Conservation (phyloP, 2,113 vertebrate genomes). For the Colinus virginianus region DNA sequence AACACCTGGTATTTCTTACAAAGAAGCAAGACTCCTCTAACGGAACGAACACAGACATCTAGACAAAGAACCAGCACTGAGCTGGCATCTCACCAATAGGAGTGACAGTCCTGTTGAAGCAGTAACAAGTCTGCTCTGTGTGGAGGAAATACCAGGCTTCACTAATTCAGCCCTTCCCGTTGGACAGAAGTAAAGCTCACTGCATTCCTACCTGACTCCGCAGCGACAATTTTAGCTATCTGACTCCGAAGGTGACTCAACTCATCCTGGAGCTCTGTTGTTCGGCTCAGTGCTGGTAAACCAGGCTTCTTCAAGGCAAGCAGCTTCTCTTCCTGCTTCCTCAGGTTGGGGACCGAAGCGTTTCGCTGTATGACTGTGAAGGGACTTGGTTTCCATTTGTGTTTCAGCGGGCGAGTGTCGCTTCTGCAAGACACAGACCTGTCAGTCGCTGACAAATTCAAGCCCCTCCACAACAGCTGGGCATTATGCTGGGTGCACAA, state of each 20-base stretch:
- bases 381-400: constrained; percentile 96
- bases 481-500: fast-evolving
- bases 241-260: constrained; percentile 92
- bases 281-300: constrained; percentile 90
- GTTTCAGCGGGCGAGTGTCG: constrained; percentile 91
- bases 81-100: fast-evolving
- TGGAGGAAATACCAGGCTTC: fast-evolving
- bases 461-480: fast-evolving
- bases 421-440: constrained; percentile 79
- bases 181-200: fast-evolving
- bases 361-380: constrained; percentile 96
- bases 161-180: neutral
- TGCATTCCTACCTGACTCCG: constrained; percentile 81
- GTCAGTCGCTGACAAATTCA: neutral
- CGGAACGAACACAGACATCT: neutral
- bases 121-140: fast-evolving
- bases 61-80: neutral
- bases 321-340: constrained; percentile 91
- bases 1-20: neutral
- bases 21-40: neutral
- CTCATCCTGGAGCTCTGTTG: constrained; percentile 95
- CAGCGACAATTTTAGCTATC: constrained; percentile 94
- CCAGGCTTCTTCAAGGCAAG: constrained; percentile 93
- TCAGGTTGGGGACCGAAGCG: constrained; percentile 96
- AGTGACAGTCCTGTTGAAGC: neutral